phyloP scores from a whole-genome alignment of 2,113 vertebrate genomes.

The Spilogale gracilis region DNA sequence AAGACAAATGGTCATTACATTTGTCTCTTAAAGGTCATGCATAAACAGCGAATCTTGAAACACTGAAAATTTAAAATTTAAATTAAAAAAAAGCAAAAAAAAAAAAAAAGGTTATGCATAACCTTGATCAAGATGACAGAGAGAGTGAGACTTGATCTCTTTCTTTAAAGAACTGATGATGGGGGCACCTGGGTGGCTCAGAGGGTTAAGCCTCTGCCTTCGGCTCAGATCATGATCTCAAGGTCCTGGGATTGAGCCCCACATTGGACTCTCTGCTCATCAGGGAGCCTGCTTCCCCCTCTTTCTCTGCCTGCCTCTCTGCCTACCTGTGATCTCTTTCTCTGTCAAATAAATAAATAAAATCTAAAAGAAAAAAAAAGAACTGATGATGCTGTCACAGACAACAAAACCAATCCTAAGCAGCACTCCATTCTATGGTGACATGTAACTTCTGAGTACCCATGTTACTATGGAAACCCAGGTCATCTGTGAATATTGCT shows the following conservation, averaged over 20 bases:
- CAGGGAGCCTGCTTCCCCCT: too few species aligned
- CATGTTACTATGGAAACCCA: constrained; percentile 7
- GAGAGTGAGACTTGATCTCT: background rate
- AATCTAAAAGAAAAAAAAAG: background rate
- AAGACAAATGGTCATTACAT: background rate
- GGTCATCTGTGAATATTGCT: background rate
- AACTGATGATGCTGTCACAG: background rate
- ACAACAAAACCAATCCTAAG: constrained; percentile 9
- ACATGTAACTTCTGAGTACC: background rate
- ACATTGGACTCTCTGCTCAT: too few species aligned
- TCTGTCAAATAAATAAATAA: too few species aligned
- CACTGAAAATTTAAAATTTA: too few species aligned
- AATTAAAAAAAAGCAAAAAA: too few species aligned
- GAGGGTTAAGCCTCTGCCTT: too few species aligned
- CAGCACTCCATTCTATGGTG: background rate
- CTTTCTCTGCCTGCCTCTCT: too few species aligned
- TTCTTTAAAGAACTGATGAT: background rate
- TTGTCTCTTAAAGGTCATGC: background rate
- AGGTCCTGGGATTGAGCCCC: too few species aligned
- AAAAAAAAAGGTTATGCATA: background rate
- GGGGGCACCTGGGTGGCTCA: too few species aligned
- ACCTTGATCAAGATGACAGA: background rate
- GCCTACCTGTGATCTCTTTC: too few species aligned
- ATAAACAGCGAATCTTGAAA: background rate
- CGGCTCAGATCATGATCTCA: too few species aligned